Percentiles rank a stretch among this genome's conserved stretches.
Conservation (phyloP, 1,140 invertebrate genomes). For the Zaprionus taronus region DNA sequence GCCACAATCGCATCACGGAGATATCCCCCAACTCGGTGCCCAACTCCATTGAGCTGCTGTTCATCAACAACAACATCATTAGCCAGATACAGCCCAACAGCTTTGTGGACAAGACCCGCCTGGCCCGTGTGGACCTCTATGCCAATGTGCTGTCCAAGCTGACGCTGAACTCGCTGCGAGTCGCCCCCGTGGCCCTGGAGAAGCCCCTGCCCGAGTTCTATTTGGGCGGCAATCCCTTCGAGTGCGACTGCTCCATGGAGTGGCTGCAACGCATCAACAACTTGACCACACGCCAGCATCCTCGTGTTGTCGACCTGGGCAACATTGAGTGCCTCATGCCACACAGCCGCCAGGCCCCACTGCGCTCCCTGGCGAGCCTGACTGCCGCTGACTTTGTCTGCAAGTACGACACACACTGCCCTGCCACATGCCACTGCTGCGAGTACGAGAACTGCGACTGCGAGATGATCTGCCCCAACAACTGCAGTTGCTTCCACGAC, state of each 20-base stretch:
- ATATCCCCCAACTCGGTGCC: slow-evolving; percentile 90
- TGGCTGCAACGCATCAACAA: slow-evolving; percentile 93
- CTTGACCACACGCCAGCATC: slow-evolving; percentile 89
- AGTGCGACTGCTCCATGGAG: slow-evolving; percentile 94
- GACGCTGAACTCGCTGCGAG: slow-evolving; percentile 90
- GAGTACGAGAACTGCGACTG: slow-evolving; percentile 95
- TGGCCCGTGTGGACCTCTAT: slow-evolving; percentile 93
- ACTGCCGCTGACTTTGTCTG: slow-evolving; percentile 92
- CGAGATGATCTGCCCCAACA: slow-evolving; percentile 93
- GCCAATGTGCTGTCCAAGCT: slow-evolving; percentile 92
- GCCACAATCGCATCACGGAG: slow-evolving; percentile 91
- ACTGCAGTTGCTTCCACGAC: slow-evolving; percentile 94
- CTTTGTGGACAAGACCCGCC: slow-evolving; percentile 91
- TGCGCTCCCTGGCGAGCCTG: slow-evolving; percentile 89
- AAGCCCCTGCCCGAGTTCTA: slow-evolving; percentile 92
- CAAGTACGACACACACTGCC: slow-evolving; percentile 92
- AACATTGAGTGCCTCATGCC: slow-evolving; percentile 92
- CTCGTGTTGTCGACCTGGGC: slow-evolving; percentile 91
- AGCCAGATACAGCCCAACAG: slow-evolving; percentile 90
- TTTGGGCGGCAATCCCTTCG: slow-evolving; percentile 94
- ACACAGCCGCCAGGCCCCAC: slow-evolving; percentile 89
- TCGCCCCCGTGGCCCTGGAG: slow-evolving; percentile 87
- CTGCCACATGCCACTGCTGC: slow-evolving; percentile 93
- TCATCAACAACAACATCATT: slow-evolving; percentile 93
- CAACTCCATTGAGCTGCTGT: slow-evolving; percentile 91